Percentiles rank a stretch among this genome's conserved stretches.
phyloP scores from a whole-genome alignment of 1,140 invertebrate species.

The Bacillus rossius region DNA sequence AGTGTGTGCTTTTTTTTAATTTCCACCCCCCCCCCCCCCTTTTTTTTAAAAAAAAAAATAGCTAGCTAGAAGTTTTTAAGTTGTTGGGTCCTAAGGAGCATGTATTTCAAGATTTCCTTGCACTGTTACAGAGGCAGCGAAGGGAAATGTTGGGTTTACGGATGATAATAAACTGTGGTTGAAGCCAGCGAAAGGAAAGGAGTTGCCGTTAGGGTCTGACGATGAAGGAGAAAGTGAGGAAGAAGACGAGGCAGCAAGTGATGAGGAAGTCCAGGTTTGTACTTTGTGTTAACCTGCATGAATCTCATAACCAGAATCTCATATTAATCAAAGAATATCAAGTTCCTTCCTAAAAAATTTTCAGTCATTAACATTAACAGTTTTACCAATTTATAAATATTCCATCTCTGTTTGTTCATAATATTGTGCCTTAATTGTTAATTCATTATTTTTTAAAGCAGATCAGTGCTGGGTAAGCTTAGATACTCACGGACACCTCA shows the following conservation, averaged over 20 bases:
- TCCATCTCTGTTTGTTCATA: too few species aligned
- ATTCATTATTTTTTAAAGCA: too few species aligned
- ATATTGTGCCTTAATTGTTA: too few species aligned
- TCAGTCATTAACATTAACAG: not conserved
- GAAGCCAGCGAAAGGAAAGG: slow-evolving; percentile 41
- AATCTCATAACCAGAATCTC: too few species aligned
- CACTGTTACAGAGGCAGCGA: not conserved
- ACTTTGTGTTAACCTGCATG: not conserved
- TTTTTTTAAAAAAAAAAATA: not conserved
- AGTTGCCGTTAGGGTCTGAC: slow-evolving; percentile 17
- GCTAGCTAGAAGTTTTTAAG: not conserved
- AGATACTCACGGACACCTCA: too few species aligned
- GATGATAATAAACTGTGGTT: slow-evolving; percentile 67
- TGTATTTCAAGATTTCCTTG: not conserved
- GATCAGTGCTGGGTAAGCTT: too few species aligned
- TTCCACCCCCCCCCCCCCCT: slow-evolving; percentile 21
- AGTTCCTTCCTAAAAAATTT: not conserved
- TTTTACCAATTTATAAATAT: not conserved
- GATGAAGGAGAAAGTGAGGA: slow-evolving; percentile 37
- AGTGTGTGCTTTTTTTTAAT: not conserved
- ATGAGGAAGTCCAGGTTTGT: slow-evolving; percentile 10
- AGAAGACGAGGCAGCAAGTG: slow-evolving; percentile 40
- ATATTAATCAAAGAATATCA: not conserved
- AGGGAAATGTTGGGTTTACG: slow-evolving; percentile 44
- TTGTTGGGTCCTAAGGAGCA: not conserved